Percentiles rank a stretch among this genome's conserved stretches.
phyloP scores from a whole-genome alignment of 2,888 invertebrate species.

The Standfussiana lucernea region DNA sequence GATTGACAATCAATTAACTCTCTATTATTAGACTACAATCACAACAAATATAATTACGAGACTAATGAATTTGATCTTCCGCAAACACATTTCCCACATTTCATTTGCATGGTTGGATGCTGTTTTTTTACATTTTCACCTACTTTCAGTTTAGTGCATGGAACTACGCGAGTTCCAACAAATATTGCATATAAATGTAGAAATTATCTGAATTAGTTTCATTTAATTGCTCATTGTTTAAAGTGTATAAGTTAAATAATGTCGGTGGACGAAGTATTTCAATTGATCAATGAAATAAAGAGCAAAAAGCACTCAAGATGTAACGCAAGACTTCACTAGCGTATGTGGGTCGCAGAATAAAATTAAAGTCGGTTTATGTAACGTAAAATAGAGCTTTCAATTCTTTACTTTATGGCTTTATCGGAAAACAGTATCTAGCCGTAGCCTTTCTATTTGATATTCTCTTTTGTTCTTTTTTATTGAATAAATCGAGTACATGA shows the following conservation, averaged over 20 bases:
- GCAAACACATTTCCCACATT: conserved; percentile 9
- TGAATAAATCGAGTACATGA: conserved; percentile 27
- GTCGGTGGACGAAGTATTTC: neutral
- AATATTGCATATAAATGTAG: neutral
- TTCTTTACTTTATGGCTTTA: conserved; percentile 40
- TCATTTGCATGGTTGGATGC: conserved; percentile 5
- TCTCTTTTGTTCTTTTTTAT: conserved; percentile 30
- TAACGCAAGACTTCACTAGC: conserved; percentile 15
- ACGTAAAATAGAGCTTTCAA: conserved; percentile 41
- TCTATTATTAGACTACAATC: conserved; percentile 36
- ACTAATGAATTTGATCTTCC: conserved; percentile 42
- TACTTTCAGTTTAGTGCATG: conserved; percentile 1
- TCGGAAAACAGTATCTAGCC: conserved; percentile 46
- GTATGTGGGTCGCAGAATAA: conserved; percentile 50
- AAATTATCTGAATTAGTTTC: conserved; percentile 12
- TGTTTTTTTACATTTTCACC: neutral
- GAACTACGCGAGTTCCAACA: conserved; percentile 4
- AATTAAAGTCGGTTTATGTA: conserved; percentile 52
- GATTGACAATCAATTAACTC: conserved; percentile 49
- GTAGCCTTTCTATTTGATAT: conserved; percentile 36
- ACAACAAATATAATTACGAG: conserved; percentile 30
- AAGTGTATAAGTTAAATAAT: neutral
- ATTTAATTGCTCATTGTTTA: conserved; percentile 3
- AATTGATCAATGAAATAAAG: conserved; percentile 15
- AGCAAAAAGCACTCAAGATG: conserved; percentile 14